Evolutionary conservation across 2,888 invertebrate genomes (phyloP).

Genomic region (Drosophila colorata): DNA sequence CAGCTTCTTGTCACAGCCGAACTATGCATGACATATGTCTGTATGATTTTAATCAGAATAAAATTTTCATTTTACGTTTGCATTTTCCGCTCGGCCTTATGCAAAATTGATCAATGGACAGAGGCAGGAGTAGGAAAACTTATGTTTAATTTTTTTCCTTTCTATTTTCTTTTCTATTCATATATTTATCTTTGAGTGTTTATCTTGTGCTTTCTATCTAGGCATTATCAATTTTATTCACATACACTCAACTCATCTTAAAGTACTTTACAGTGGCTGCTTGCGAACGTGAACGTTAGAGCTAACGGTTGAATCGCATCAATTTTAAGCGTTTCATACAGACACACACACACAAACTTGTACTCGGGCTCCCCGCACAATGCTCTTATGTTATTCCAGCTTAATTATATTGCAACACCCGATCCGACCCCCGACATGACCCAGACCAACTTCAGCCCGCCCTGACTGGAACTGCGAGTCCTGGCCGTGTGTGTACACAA

Average conservation of each 20-base stretch:
- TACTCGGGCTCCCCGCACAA: constrained; percentile 34
- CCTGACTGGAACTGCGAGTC: constrained; percentile 33
- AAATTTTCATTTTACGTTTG: constrained; percentile 56
- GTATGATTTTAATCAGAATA: constrained; percentile 76
- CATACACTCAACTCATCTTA: constrained; percentile 25
- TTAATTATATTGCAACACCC: constrained; percentile 80
- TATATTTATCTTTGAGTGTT: constrained; percentile 12
- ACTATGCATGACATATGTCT: constrained; percentile 44
- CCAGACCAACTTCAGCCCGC: constrained; percentile 29
- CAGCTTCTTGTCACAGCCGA: constrained; percentile 27
- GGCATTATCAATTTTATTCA: constrained; percentile 23
- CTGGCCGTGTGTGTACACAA: constrained; percentile 48
- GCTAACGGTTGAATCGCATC: constrained; percentile 59
- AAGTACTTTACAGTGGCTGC: constrained; percentile 28
- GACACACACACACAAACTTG: constrained; percentile 29
- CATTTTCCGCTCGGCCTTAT: constrained; percentile 12
- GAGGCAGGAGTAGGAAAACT: constrained; percentile 3
- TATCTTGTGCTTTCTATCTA: constrained; percentile 16
- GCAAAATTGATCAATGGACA: constrained; percentile 27
- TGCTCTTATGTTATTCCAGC: constrained; percentile 72
- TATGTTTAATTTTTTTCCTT: constrained; percentile 14
- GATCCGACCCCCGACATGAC: constrained; percentile 22
- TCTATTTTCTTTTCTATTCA: constrained; percentile 1
- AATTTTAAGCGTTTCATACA: constrained; percentile 64
- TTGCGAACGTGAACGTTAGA: constrained; percentile 16